Evolutionary conservation across 1,140 invertebrate genomes (phyloP).

Genomic region (Melanaphis sacchari): DNA sequence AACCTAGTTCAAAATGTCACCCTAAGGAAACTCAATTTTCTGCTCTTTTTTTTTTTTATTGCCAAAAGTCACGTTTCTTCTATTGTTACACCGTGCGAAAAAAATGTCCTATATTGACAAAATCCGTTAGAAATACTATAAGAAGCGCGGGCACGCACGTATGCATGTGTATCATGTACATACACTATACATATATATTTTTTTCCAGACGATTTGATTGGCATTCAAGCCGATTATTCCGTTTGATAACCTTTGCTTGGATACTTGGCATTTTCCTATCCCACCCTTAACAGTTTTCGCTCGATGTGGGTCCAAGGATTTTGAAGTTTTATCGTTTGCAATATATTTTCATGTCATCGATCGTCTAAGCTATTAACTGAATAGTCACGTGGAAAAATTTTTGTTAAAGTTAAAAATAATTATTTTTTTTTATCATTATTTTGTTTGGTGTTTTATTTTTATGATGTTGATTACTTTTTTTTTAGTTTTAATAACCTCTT

Average conservation of each 20-base stretch:
- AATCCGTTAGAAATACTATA: constrained; percentile 37
- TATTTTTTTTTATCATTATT: neutral
- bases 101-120: constrained; percentile 34
- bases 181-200: constrained; percentile 24
- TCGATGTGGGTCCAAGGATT: constrained; percentile 5
- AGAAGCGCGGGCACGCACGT: neutral
- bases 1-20: constrained; percentile 44
- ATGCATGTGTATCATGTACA: neutral
- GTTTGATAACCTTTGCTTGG: constrained; percentile 50
- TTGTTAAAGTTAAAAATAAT: neutral
- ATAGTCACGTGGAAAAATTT: neutral
- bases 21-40: constrained; percentile 36
- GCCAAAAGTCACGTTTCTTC: constrained; percentile 36
- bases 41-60: constrained; percentile 35
- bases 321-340: constrained; percentile 41
- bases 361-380: constrained; percentile 35
- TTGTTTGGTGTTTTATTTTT: neutral
- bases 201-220: constrained; percentile 53
- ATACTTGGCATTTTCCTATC: constrained; percentile 22
- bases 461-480: neutral
- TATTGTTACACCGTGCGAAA: constrained; percentile 28
- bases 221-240: constrained; percentile 51
- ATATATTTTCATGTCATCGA: constrained; percentile 44
- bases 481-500: neutral
- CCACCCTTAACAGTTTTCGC: neutral